Base-by-base conservation (phyloP, 1,140 invertebrate species). In the Procambarus virginalis region DNA sequence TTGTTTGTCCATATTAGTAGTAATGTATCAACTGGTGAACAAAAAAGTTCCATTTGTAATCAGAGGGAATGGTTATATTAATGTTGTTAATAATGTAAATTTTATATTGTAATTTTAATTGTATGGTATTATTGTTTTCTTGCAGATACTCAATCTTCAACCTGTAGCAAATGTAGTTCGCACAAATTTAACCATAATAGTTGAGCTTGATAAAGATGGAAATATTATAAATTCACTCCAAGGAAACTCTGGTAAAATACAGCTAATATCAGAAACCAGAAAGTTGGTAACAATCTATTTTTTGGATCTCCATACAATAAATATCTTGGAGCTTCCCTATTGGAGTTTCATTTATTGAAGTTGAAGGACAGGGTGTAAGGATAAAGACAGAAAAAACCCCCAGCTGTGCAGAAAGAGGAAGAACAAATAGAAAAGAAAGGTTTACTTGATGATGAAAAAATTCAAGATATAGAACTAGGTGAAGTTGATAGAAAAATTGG, bases 171-270 rank as follows among this genome's bases (percentile, higher is more conserved):
- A 81, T 12, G 5, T 5, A 55, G 8, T 4, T 12, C 12, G 2
- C 51, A 93, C 93, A 8, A 92, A 93, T 51, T 93, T 94, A 55
- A 92, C 94, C 79, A 94, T 94, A 46, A 91, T 96, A 73, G 64
- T 97, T 9, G 95, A 96, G 93, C 86, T 96, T 64, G 95, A 96
- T 93, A 94, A 95, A 93, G 94, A 95, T 86, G 97, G 97, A 58
- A 95, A 96, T 76, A 95, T 97, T 51, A 86, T 96, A 1, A 94
- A 95, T 76, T 94, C 94, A 79, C 95, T 96, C 82, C 95, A 96
- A 92, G 94, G 94, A 3, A 64, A 88, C 60, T 81, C 78, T 3
- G 78, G 79, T 58, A 94, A 93, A 1, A 95, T 96, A 93, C 92
- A 92, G 12, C 94, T 93, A 84, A 73, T 96, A 4, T 17, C 46